Percentiles rank a stretch among this genome's conserved stretches.
Conservation (phyloP, 2,797 vertebrate species). For the Sternotherus odoratus region DNA sequence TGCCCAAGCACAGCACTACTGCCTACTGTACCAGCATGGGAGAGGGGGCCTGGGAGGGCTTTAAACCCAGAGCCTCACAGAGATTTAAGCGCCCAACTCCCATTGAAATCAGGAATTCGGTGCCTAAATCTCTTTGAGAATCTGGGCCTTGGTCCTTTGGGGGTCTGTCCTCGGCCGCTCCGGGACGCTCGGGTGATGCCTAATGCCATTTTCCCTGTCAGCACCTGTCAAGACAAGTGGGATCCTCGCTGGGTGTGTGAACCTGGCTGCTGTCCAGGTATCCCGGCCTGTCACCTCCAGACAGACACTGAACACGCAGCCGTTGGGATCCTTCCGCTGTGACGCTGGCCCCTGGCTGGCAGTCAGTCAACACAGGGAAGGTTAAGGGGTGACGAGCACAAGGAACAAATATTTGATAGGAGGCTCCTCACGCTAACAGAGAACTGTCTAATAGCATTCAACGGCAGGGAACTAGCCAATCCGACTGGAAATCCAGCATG, state of each 20-base stretch:
- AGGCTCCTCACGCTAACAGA: too few species aligned
- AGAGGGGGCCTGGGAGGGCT: not conserved
- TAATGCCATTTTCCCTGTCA: not conserved
- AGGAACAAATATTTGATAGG: too few species aligned
- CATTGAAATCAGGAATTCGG: too few species aligned
- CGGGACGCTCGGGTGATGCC: not conserved
- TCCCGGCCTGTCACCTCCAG: not conserved
- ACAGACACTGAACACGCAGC: not conserved
- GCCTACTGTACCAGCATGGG: not conserved
- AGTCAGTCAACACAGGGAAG: not conserved
- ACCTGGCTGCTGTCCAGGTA: not conserved
- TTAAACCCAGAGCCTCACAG: not conserved
- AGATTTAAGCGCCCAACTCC: too few species aligned
- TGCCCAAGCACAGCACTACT: too few species aligned
- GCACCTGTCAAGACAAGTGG: not conserved
- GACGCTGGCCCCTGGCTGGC: not conserved
- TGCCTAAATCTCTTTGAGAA: not conserved
- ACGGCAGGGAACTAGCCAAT: too few species aligned
- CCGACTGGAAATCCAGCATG: not conserved
- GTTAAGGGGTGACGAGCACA: not conserved
- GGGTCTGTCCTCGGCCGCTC: not conserved
- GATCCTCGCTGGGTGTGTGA: too few species aligned
- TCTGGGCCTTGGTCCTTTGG: not conserved
- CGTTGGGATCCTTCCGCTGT: not conserved
- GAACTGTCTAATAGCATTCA: too few species aligned